phyloP scores from a whole-genome alignment of 2,888 invertebrate genomes.

The Leptopilina myrica region DNA sequence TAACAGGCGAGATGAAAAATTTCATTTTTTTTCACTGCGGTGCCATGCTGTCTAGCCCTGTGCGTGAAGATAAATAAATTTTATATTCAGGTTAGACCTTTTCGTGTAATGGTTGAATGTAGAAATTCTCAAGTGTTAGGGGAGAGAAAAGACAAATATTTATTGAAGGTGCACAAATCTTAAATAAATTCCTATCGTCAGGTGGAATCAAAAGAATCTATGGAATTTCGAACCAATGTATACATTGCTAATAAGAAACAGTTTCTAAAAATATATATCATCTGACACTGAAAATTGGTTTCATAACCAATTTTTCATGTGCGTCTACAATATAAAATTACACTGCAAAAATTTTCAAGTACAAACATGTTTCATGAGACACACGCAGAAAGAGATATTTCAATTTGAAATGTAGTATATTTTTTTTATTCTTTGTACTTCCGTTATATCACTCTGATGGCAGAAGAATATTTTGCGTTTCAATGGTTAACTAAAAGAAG shows the following conservation, averaged over 20 bases:
- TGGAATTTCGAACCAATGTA: background rate
- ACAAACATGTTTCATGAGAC: background rate
- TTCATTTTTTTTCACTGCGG: background rate
- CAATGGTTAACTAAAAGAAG: conserved; percentile 56
- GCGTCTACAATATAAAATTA: too few species aligned
- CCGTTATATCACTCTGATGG: conserved; percentile 16
- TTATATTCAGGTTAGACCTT: background rate
- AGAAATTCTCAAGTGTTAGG: conserved; percentile 57
- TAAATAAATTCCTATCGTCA: conserved; percentile 11
- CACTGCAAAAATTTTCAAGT: background rate
- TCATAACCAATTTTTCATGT: too few species aligned
- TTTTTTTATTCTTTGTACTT: conserved; percentile 31
- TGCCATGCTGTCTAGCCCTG: conserved; percentile 29
- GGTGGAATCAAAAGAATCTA: background rate
- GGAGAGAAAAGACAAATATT: conserved; percentile 61
- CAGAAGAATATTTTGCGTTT: conserved; percentile 55
- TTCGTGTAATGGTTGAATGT: conserved; percentile 45
- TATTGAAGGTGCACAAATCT: conserved; percentile 50
- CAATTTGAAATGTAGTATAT: conserved; percentile 14
- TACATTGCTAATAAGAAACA: too few species aligned
- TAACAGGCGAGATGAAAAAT: background rate
- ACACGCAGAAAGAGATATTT: background rate
- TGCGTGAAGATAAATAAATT: background rate
- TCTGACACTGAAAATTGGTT: too few species aligned
- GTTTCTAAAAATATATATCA: too few species aligned